phyloP scores from a whole-genome alignment of 2,113 vertebrate species.

The Zosterops pallidus region DNA sequence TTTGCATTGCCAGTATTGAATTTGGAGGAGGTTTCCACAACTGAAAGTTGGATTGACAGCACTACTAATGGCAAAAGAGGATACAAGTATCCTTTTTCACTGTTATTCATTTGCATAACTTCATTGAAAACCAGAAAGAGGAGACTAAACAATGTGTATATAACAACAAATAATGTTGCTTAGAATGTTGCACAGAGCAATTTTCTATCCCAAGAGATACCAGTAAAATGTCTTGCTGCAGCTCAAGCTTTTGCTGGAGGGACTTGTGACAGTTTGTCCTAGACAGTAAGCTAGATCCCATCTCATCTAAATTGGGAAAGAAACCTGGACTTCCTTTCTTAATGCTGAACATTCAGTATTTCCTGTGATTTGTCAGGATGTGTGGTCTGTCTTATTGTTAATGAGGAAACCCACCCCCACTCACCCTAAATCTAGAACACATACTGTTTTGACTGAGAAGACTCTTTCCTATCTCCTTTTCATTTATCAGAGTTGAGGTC shows the following conservation, averaged over 20 bases:
- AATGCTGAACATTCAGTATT: background rate
- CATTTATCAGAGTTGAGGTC: background rate
- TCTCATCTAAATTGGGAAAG: background rate
- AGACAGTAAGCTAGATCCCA: background rate
- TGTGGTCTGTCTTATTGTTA: background rate
- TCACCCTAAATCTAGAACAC: background rate
- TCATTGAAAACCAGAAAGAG: background rate
- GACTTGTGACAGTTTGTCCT: background rate
- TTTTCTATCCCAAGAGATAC: background rate
- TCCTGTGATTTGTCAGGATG: background rate
- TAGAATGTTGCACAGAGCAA: background rate
- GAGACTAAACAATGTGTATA: background rate
- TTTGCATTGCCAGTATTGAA: background rate
- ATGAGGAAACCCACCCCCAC: background rate
- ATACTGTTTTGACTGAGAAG: background rate
- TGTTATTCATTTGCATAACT: background rate
- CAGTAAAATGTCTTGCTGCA: background rate
- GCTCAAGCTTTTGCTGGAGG: background rate
- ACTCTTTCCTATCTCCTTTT: background rate
- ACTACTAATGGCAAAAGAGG: background rate
- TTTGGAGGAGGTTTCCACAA: background rate
- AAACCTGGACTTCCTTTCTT: background rate
- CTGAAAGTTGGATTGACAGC: background rate
- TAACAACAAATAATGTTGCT: background rate
- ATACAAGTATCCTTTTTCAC: background rate